These are phyloP conservation scores for Nysson spinosus DNA, from an alignment of 2,888 invertebrate species.

Conservation along the genomic window DNA sequence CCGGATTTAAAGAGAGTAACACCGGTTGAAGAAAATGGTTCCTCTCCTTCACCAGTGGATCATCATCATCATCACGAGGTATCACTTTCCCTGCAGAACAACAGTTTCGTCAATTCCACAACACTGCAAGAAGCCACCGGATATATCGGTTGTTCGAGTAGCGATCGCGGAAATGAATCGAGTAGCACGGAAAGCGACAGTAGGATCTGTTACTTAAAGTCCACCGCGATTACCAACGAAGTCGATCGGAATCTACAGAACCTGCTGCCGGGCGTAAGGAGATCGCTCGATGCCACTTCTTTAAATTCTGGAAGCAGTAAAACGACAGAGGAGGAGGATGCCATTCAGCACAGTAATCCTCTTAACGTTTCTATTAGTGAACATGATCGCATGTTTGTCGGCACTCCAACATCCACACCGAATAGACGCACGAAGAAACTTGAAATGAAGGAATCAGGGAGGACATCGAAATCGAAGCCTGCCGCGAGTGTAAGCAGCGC, in stretches of 20 bases:
- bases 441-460: conserved; percentile 49
- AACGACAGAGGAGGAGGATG: conserved; percentile 66
- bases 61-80: conserved; percentile 34
- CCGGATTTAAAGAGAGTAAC: conserved; percentile 79
- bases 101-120: conserved; percentile 59
- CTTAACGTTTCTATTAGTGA: conserved; percentile 24
- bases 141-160: conserved; percentile 50
- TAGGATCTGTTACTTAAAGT: conserved; percentile 46
- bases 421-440: conserved; percentile 48
- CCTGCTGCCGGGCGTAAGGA: conserved; percentile 63
- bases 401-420: conserved; percentile 57
- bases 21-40: conserved; percentile 47
- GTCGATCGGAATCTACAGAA: conserved; percentile 42
- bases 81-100: conserved; percentile 41
- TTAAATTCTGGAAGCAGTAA: conserved; percentile 69
- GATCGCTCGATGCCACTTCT: conserved; percentile 71
- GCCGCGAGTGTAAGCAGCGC: conserved; percentile 73
- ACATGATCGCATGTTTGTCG: conserved; percentile 5
- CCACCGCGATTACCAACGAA: conserved; percentile 15
- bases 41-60: conserved; percentile 56
- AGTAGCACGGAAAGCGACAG: conserved; percentile 54
- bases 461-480: conserved; percentile 60
- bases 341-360: conserved; percentile 13
- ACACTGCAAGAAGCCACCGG: conserved; percentile 43
- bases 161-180: conserved; percentile 58